Evolutionary conservation across 2,113 vertebrate genomes (phyloP).

Genomic region (Dasyornis broadbenti): DNA sequence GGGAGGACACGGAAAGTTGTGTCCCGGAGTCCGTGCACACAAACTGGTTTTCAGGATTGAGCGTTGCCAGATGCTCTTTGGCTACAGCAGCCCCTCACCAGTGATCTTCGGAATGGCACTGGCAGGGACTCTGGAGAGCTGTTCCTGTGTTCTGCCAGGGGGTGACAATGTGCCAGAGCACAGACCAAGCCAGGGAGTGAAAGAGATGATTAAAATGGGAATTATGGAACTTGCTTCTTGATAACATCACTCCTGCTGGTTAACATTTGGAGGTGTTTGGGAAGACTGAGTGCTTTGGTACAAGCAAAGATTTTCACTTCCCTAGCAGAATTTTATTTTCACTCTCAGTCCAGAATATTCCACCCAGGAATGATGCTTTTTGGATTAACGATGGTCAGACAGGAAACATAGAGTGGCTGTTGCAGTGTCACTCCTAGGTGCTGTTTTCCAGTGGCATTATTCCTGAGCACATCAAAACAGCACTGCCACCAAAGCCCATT

Average conservation of each 20-base stretch:
- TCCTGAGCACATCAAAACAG: background rate
- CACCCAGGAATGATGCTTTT: background rate
- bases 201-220: slow-evolving; percentile 5
- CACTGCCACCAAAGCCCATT: background rate
- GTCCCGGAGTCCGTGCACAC: background rate
- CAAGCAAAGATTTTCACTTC: background rate
- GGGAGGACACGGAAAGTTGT: background rate
- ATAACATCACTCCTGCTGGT: background rate
- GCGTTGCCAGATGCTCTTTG: slow-evolving; percentile 18
- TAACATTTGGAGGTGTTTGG: background rate
- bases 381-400: background rate
- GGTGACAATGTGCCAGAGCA: slow-evolving; percentile 18
- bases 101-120: background rate
- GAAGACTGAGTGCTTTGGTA: background rate
- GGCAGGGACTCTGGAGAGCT: background rate
- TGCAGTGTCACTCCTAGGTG: background rate
- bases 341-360: background rate
- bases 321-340: background rate
- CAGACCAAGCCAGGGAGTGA: background rate
- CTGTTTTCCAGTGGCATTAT: background rate
- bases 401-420: background rate
- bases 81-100: background rate
- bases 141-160: background rate
- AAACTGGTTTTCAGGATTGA: background rate
- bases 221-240: background rate